These are phyloP conservation scores for Copidosoma aretas DNA, from an alignment of 2,888 invertebrate genomes.

Conservation along the genomic window DNA sequence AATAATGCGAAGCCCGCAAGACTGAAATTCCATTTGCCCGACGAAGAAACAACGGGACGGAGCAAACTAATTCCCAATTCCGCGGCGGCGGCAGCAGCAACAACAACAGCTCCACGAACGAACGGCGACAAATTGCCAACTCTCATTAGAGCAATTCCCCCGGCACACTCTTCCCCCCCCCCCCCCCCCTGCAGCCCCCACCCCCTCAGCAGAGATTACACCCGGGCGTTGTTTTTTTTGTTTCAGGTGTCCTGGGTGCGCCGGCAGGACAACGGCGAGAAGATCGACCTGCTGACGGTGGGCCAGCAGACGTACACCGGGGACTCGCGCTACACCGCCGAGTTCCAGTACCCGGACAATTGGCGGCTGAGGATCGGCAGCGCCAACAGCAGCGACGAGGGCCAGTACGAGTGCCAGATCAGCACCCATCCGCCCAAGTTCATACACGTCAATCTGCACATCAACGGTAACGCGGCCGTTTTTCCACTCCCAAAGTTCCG, in stretches of 20 bases:
- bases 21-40: no score
- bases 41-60: no score
- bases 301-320: slow-evolving; percentile 74
- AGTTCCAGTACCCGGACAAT: slow-evolving; percentile 66
- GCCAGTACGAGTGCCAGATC: slow-evolving; percentile 65
- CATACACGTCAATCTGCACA: slow-evolving; percentile 63
- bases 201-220: neutral
- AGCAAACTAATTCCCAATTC: no score
- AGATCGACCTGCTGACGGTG: slow-evolving; percentile 72
- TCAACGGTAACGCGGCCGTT: slow-evolving; percentile 57
- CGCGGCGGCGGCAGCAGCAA: no score
- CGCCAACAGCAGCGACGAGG: slow-evolving; percentile 65
- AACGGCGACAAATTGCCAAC: neutral
- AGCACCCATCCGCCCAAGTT: slow-evolving; percentile 66
- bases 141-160: slow-evolving; percentile 1
- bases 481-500: no score
- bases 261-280: slow-evolving; percentile 69
- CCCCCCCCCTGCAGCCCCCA: neutral
- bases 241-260: slow-evolving; percentile 77
- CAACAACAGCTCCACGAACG: no score
- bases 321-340: slow-evolving; percentile 65
- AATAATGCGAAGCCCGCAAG: no score
- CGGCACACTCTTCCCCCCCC: no score
- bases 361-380: slow-evolving; percentile 66
- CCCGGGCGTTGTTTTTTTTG: slow-evolving; percentile 5